Percentiles rank a stretch among this genome's conserved stretches.
Evolutionary conservation across 1,140 invertebrate species (phyloP).

Genomic region (Pogonomyrmex barbatus): DNA sequence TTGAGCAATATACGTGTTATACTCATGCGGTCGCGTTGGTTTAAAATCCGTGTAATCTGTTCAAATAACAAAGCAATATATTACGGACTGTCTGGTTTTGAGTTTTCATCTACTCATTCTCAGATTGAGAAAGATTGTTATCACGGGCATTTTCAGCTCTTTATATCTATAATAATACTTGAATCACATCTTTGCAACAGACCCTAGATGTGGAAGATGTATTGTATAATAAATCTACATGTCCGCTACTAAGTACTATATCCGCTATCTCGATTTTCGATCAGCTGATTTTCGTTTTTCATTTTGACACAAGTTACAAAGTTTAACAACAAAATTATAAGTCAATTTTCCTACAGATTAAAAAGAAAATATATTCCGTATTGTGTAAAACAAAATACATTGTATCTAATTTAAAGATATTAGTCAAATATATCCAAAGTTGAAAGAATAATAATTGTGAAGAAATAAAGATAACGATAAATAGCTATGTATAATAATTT

Average conservation of each 20-base stretch:
- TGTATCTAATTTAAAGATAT: background rate
- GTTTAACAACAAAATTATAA: too few relatives aligned
- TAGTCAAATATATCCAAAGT: background rate
- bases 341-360: background rate
- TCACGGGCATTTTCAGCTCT: slow-evolving; percentile 39
- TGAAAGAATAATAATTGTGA: background rate
- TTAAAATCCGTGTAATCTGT: slow-evolving; percentile 55
- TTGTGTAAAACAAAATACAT: background rate
- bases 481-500: background rate
- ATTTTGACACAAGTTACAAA: background rate
- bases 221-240: slow-evolving; percentile 23
- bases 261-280: slow-evolving; percentile 6
- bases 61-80: slow-evolving; percentile 76
- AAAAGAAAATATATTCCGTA: background rate
- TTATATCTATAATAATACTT: slow-evolving; percentile 40
- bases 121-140: slow-evolving; percentile 61
- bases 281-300: background rate
- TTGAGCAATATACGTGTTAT: background rate
- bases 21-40: background rate
- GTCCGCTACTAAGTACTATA: background rate
- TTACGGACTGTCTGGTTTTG: slow-evolving; percentile 51
- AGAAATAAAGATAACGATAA: background rate
- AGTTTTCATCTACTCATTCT: slow-evolving; percentile 56
- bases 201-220: background rate
- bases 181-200: slow-evolving; percentile 28